Conservation (phyloP, 1,140 invertebrate species). For the Tetranychus urticae region DNA sequence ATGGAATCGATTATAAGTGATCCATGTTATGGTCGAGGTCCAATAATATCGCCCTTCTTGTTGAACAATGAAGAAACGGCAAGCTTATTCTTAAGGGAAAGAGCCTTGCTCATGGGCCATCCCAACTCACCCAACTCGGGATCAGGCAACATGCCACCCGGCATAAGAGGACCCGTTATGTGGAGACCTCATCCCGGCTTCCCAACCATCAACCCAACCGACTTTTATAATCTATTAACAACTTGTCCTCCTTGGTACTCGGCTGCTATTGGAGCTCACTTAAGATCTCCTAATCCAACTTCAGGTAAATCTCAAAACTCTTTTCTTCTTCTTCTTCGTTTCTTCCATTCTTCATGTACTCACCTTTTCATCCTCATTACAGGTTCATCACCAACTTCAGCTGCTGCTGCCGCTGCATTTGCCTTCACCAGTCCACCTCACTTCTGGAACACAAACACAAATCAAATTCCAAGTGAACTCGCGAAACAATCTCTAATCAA, state of each 20-base stretch:
- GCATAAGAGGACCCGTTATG: not conserved
- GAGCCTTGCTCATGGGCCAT: not conserved
- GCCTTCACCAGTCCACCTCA: not conserved
- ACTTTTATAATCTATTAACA: not conserved
- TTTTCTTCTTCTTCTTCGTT: not conserved
- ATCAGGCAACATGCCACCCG: not conserved
- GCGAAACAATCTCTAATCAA: not conserved
- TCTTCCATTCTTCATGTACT: not conserved
- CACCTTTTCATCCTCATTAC: not conserved
- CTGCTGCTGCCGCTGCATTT: not conserved
- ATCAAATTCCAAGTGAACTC: not conserved
- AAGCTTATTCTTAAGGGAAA: slow-evolving; percentile 1
- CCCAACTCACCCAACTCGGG: not conserved
- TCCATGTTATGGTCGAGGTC: slow-evolving; percentile 18
- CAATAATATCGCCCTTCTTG: slow-evolving; percentile 12
- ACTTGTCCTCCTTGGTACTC: not conserved
- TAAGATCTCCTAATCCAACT: not conserved
- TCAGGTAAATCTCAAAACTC: not conserved
- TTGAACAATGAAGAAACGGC: slow-evolving; percentile 7
- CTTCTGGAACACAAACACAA: not conserved
- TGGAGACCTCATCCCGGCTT: slow-evolving; percentile 3
- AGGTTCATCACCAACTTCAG: not conserved
- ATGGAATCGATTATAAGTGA: slow-evolving; percentile 21
- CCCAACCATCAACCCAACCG: not conserved
- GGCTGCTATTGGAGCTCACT: not conserved